Evolutionary conservation across 2,797 vertebrate species (phyloP).

Genomic region (Vireo griseus): DNA sequence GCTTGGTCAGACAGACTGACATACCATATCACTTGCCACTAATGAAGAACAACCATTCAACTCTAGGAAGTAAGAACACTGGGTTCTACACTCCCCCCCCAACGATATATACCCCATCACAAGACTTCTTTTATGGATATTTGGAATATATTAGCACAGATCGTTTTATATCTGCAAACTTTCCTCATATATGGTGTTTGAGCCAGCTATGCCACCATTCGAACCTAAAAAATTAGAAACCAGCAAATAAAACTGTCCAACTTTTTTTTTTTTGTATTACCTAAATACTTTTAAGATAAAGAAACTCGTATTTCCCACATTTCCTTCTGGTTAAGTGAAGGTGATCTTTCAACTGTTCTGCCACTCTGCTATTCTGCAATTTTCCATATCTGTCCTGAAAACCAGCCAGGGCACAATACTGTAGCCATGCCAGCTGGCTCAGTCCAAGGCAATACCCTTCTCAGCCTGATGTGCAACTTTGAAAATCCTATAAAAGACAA

Average conservation of each 20-base stretch:
- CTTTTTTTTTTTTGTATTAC: background rate
- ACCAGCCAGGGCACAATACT: background rate
- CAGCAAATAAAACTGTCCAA: background rate
- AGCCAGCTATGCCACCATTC: background rate
- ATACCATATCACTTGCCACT: background rate
- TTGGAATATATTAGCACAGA: background rate
- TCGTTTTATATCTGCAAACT: background rate
- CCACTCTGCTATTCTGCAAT: background rate
- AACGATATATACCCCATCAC: background rate
- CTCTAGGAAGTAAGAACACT: background rate
- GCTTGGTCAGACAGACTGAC: background rate
- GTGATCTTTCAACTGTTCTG: background rate
- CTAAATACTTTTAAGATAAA: background rate
- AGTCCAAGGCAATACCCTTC: background rate
- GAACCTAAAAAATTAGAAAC: background rate
- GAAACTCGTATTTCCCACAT: rapidly evolving
- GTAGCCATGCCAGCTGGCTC: background rate
- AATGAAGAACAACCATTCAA: background rate
- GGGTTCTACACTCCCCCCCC: background rate
- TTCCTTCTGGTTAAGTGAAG: background rate
- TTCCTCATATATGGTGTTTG: background rate
- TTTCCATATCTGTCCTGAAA: background rate
- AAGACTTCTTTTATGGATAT: background rate
- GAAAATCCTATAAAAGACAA: background rate
- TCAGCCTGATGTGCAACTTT: background rate